These are phyloP conservation scores for Isaurus tuberculatus DNA, from an alignment of 92 coral and sea anemone species.

Conservation along the genomic window DNA sequence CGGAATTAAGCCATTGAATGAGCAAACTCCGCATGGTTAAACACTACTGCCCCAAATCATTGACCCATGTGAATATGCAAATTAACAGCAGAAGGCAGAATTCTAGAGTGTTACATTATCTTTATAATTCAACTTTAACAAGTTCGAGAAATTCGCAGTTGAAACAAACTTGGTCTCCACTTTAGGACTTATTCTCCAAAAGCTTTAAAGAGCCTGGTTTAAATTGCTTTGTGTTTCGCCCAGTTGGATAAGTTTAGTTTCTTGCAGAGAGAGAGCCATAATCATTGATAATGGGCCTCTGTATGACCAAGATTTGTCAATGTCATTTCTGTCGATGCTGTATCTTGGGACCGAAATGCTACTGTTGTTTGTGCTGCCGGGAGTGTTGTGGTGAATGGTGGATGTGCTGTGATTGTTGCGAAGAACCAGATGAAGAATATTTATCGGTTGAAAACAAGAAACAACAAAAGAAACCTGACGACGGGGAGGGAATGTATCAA, in stretches of 20 bases:
- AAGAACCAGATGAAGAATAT: constrained; percentile 77
- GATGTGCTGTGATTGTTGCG: constrained; percentile 95
- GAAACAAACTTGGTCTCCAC: background rate
- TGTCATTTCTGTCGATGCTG: constrained; percentile 84
- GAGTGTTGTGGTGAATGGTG: constrained; percentile 93
- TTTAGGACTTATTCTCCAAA: background rate
- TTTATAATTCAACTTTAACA: background rate
- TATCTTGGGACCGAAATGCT: constrained; percentile 73
- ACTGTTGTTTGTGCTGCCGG: constrained; percentile 80
- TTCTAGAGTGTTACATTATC: background rate
- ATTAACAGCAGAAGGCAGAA: background rate
- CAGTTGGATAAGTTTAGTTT: background rate
- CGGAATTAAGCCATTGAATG: background rate
- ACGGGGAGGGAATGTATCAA: constrained; percentile 90
- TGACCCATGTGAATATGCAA: constrained; percentile 45
- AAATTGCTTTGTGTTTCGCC: background rate
- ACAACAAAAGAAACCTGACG: constrained; percentile 72
- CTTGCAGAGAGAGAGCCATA: background rate
- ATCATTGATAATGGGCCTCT: constrained; percentile 79
- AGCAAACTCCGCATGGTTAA: background rate
- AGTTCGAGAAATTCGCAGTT: background rate
- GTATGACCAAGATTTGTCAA: constrained; percentile 85
- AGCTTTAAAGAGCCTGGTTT: background rate
- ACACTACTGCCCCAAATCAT: constrained; percentile 33
- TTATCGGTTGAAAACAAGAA: constrained; percentile 45